Conservation (phyloP, 2,797 vertebrate genomes). For the Champsocephalus gunnari region DNA sequence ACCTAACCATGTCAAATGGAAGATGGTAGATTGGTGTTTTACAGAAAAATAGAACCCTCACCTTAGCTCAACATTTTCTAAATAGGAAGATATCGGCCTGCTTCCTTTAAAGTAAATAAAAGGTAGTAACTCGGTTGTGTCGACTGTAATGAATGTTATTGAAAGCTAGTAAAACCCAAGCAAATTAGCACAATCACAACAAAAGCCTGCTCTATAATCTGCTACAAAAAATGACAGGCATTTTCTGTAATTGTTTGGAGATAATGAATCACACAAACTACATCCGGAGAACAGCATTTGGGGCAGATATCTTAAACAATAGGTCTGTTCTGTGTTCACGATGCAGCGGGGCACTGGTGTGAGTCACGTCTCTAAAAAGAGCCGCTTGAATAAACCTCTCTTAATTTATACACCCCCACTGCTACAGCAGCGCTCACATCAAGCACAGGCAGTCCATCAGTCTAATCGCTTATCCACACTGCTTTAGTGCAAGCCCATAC, state of each 20-base stretch:
- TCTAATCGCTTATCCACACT: constrained; percentile 72
- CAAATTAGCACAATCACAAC: constrained; percentile 37
- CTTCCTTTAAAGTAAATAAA: neutral
- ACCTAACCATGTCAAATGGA: constrained; percentile 34
- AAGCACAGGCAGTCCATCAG: constrained; percentile 73
- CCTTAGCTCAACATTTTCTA: neutral
- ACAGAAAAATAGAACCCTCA: neutral
- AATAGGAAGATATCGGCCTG: neutral
- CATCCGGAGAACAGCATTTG: constrained; percentile 46
- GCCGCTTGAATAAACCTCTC: constrained; percentile 78
- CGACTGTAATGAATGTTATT: neutral
- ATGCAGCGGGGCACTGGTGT: constrained; percentile 68
- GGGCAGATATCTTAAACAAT: constrained; percentile 67
- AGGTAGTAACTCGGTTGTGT: neutral
- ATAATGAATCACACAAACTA: constrained; percentile 56
- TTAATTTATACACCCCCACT: constrained; percentile 79
- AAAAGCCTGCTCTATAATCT: constrained; percentile 29
- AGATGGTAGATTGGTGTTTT: constrained; percentile 2
- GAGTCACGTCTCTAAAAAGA: constrained; percentile 80
- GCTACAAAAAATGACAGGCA: constrained; percentile 37
- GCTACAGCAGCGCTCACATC: constrained; percentile 69
- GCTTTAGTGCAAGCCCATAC: constrained; percentile 56
- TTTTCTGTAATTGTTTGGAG: constrained; percentile 31
- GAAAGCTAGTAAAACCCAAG: constrained; percentile 14
- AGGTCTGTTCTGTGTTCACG: constrained; percentile 59